Evolutionary conservation across 2,797 vertebrate genomes (phyloP).

Genomic region (Crax fasciolata): DNA sequence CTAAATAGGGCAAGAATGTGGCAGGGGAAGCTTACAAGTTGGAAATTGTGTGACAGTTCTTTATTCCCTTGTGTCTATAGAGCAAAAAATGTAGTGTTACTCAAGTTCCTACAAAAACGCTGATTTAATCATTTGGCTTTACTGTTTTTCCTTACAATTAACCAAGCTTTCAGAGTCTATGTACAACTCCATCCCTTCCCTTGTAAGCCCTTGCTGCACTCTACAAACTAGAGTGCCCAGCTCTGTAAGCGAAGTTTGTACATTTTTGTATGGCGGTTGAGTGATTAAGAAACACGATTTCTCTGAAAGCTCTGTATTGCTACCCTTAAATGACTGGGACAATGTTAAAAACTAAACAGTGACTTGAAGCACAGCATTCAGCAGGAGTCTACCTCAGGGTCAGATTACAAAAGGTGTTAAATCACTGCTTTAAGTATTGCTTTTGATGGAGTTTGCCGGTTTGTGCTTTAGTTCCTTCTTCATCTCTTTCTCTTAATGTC

Average conservation of each 20-base stretch:
- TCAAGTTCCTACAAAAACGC: not conserved
- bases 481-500: not conserved
- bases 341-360: not conserved
- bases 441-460: not conserved
- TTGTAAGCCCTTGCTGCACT: not conserved
- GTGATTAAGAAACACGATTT: not conserved
- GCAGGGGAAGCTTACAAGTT: not conserved
- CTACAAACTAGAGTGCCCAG: not conserved
- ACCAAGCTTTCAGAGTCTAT: rapidly evolving
- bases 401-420: not conserved
- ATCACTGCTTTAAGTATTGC: not conserved
- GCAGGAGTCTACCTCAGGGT: not conserved
- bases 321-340: not conserved
- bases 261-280: not conserved
- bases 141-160: not conserved
- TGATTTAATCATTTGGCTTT: not conserved
- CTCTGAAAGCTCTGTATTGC: not conserved
- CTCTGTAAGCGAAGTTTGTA: not conserved
- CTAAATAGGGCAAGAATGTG: not conserved
- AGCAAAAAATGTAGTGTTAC: not conserved
- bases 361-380: not conserved
- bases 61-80: not conserved
- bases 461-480: not conserved
- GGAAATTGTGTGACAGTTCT: not conserved
- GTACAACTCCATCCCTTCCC: not conserved